Evolutionary conservation across 1,140 invertebrate genomes (phyloP), one percentile per base, ranked within the genome.

Genomic region (Penaeus chinensis): DNA sequence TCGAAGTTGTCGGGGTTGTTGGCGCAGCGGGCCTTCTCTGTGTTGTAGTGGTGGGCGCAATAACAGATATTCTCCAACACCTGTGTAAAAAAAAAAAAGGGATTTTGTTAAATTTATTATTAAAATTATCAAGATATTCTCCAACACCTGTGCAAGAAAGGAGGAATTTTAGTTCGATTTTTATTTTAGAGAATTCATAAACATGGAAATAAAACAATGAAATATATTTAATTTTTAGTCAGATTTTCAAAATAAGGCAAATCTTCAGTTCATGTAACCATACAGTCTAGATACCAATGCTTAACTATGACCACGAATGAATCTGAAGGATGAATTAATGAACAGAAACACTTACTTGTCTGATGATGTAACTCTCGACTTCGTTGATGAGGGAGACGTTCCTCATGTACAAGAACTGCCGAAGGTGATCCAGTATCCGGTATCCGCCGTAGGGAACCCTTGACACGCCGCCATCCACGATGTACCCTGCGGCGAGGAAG

Each of bases 391-490:
- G 87, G 4, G 90, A 91, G 63, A 91, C 90, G 80, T 91, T 90
- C 77, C 91, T 91, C 88, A 92, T 90, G 69, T 91, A 89, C 65
- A 92, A 89, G 83, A 91, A 91, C 85, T 92, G 92, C 22, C 91
- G 90, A 47, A 94, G 90, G 69, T 93, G 93, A 77, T 94, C 93
- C 54, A 92, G 90, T 54, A 95, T 92, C 90, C 93, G 93, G 82
- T 92, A 91, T 7, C 93, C 94, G 74, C 94, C 94, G 91, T 94
- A 94, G 20, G 94, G 93, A 54, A 93, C 92, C 32, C 93, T 91
- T 27, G 92, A 92, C 0, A 93, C 92, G 60, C 93, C 93, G 71
- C 92, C 92, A 89, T 94, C 93, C 74, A 94, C 92, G n/a, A 94
- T 92, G 90, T 93, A 93, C 66, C 93, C 93, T 93, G 87, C 66